Evolutionary conservation across 2,888 invertebrate genomes (phyloP), one percentile per base, ranked within the genome.

Genomic region (Ametastegia equiseti): DNA sequence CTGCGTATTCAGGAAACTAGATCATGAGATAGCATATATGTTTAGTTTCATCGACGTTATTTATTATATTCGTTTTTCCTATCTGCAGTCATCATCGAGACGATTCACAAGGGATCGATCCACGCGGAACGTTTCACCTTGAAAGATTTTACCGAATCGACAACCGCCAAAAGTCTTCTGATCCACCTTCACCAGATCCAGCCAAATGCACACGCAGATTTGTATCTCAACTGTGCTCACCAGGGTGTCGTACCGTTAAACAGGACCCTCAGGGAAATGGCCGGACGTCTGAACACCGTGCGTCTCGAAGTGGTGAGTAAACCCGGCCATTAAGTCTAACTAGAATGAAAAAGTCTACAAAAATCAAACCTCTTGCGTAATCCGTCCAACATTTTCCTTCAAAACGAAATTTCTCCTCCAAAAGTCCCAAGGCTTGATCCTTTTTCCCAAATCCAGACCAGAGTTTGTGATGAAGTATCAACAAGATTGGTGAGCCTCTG

Each of bases 151-250:
- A 92, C 93, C 69, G 93, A 93, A 27, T 92, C 93, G 1, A 92
- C 93, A 4, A 89, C 94, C 0, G 92, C 95, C 4, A 92, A 94
- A 80, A 94, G 94, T 13, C 91, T 95, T 33, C 92, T 94, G 57
- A 86, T 94, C 67, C 89, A 92, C 13, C 92, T 94, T 2, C 92
- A 93, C 84, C 95, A 95, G 87, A 90, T 88, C 30, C 92, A 93
- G 83, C 93, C 94, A 0, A 92, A 94, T 0, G 93, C 94, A 2
- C 93, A 93, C 84, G 93, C 95, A 27, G 94, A 94, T 84, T 91
- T 96, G 39, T 94, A 94, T 85, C 93, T 95, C 3, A 95, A 95
- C 85, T 96, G 96, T 88, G 92, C 93, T 36, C 92, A 94, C 1
- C 93, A 95, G 82, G 96, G 95, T 54, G 94, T 94, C 91, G 94